Base-by-base conservation (phyloP, 1,140 invertebrate species). In the Atta cephalotes region DNA sequence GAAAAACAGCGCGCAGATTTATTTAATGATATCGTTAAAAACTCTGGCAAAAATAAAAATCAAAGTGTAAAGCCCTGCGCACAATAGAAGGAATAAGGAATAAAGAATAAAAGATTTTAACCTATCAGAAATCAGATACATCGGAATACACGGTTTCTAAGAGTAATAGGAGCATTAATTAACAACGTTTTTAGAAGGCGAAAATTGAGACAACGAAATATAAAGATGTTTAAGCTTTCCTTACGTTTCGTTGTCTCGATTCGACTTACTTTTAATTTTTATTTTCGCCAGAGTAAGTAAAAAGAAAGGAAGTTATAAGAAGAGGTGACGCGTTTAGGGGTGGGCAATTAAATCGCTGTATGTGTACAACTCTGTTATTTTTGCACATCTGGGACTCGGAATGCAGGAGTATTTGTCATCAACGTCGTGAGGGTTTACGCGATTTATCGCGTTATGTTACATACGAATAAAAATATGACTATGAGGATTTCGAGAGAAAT, bases 291-390 rank as follows among this genome's bases (percentile, higher is more conserved):
- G 18, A 56, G 6, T 18, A 18, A 56, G n/a, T 56, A 10, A 58
- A 58, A 2, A 58, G 76, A 88, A 77, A 86, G 10, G 39, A 49
- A 39, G 9, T 3, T 80, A 21, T 21, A 88, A 78, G 56, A 84
- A 89, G 21, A 25, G 35, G 21, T 81, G 65, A 51, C 65, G 65
- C 21, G 63, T 21, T 12, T 65, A 51, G 39, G 10, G 72, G 39
- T 51, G 77, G 65, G 51, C 56, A 72, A 58, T 58, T 21, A 56
- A 79, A 60, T 72, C 86, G 60, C 31, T 1, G 6, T 18, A 60
- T 77, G 68, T 85, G 60, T 90, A 81, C 65, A 87, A 84, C 89
- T 65, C 51, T 77, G 82, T 39, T 90, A 90, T 90, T 90, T 90
- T 85, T 71, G 62, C n/a, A 58, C 74, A 80, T 76, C 70, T 87